Percentiles rank a stretch among this genome's conserved stretches.
These are phyloP conservation scores for Xenentodon cancila DNA, from an alignment of 2,797 vertebrate species.

Conservation along the genomic window DNA sequence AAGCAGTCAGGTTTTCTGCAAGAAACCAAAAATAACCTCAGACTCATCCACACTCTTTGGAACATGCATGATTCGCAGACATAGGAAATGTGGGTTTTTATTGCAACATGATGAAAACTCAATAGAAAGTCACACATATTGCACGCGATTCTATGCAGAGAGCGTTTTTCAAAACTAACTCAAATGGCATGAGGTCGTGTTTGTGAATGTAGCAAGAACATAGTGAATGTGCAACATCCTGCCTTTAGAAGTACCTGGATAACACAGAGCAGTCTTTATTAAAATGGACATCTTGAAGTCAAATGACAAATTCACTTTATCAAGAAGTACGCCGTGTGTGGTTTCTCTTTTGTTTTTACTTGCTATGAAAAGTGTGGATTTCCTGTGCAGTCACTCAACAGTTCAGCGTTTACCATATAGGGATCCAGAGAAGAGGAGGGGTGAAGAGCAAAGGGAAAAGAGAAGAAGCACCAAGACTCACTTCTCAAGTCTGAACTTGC, in stretches of 20 bases:
- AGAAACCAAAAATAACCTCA: neutral
- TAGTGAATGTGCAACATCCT: neutral
- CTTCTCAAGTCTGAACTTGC: constrained; percentile 72
- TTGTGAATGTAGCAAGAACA: neutral
- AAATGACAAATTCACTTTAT: constrained; percentile 5
- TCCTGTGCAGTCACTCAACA: constrained; percentile 64
- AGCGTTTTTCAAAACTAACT: neutral
- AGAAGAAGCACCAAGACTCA: constrained; percentile 58
- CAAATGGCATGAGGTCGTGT: neutral
- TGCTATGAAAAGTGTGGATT: constrained; percentile 53
- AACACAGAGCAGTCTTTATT: neutral
- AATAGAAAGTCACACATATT: neutral
- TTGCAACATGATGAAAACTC: neutral
- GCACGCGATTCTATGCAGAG: neutral
- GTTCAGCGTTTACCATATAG: constrained; percentile 77
- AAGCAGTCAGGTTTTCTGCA: constrained; percentile 8
- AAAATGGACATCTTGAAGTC: neutral
- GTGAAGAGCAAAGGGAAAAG: constrained; percentile 46
- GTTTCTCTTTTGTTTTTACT: constrained; percentile 17
- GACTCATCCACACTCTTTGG: constrained; percentile 35
- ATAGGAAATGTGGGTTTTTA: neutral
- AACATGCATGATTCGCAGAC: constrained; percentile 33
- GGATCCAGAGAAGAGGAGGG: constrained; percentile 55
- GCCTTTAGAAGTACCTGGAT: neutral
- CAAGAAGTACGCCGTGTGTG: neutral